These are phyloP conservation scores for Bos javanicus DNA, from an alignment of 2,113 vertebrate species.

Conservation along the genomic window DNA sequence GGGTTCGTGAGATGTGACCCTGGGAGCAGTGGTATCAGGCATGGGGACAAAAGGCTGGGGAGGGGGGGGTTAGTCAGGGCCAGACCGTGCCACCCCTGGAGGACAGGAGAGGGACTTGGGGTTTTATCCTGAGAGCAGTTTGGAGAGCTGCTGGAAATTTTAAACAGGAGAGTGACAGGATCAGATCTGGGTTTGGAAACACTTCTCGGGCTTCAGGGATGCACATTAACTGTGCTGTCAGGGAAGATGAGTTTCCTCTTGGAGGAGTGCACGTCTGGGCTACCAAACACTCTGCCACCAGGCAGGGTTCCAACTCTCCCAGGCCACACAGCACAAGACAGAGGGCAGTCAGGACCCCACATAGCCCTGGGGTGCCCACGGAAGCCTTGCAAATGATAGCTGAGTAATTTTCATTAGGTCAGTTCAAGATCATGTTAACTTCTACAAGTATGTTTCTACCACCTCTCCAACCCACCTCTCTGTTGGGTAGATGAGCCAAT, in stretches of 20 bases:
- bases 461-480: neutral
- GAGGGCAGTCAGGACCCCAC: neutral
- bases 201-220: neutral
- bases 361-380: neutral
- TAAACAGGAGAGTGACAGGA: neutral
- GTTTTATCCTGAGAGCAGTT: neutral
- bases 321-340: neutral
- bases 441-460: neutral
- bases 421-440: neutral
- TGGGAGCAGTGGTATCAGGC: no score
- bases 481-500: neutral
- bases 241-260: neutral
- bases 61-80: neutral
- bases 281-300: neutral
- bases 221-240: neutral
- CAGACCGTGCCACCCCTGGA: neutral
- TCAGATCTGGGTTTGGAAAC: neutral
- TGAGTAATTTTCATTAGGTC: neutral
- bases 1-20: neutral
- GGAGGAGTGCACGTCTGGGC: neutral
- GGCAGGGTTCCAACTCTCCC: neutral
- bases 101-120: neutral
- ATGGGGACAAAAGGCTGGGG: neutral
- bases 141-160: neutral
- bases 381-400: neutral